Percentiles rank a stretch among this genome's conserved stretches.
phyloP scores from a whole-genome alignment of 2,797 vertebrate genomes.

The Acanthurus leucopareius region DNA sequence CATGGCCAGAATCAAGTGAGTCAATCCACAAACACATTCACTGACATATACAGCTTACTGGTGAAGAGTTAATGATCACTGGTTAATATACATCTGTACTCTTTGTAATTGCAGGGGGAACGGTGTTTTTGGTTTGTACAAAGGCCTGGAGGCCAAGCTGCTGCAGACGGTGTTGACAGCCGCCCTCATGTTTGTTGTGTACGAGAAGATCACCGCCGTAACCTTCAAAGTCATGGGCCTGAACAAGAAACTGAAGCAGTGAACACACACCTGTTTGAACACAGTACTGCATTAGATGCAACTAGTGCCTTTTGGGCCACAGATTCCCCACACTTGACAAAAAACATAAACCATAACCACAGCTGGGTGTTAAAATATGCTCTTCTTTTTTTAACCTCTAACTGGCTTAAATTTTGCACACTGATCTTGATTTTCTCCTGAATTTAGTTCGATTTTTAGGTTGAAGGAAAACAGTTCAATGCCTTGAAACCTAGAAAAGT shows the following conservation, averaged over 20 bases:
- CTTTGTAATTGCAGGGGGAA: conserved; percentile 74
- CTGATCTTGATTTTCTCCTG: conserved; percentile 1
- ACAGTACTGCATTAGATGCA: not conserved
- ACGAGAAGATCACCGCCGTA: conserved; percentile 86
- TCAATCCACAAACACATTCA: conserved; percentile 16
- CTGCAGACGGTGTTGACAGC: conserved; percentile 89
- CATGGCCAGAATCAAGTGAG: conserved; percentile 86
- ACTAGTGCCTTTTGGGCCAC: conserved; percentile 18
- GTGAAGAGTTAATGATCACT: not conserved
- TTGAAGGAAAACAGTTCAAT: not conserved
- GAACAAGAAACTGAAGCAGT: conserved; percentile 81
- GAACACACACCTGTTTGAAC: conserved; percentile 4
- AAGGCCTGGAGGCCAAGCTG: conserved; percentile 89
- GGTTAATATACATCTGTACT: not conserved
- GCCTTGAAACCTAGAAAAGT: not conserved
- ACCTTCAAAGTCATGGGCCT: conserved; percentile 88
- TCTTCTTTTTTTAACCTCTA: conserved; percentile 25
- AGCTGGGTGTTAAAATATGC: not conserved
- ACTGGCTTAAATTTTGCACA: conserved; percentile 19
- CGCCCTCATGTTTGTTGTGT: conserved; percentile 89
- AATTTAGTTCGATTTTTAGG: not conserved
- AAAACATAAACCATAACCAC: conserved; percentile 13
- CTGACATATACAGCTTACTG: not conserved
- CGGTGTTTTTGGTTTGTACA: conserved; percentile 84
- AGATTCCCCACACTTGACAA: not conserved